Conservation (phyloP, 2,113 vertebrate genomes). For the western clawed frog (Xenopus tropicalis) region UCB_Xtro_10.0 CM004450.2:54642501-54643000, state of each 20-base stretch:
- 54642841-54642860: conserved; percentile 20
- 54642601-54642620: no score
- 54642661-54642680: neutral
- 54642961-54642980: conserved; percentile 34
- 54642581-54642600: no score
- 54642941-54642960: conserved; percentile 34
- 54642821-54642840: conserved; percentile 10
- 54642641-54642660: conserved; percentile 4
- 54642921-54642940: conserved; percentile 28
- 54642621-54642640: no score
- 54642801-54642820: neutral
- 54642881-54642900: conserved; percentile 34
- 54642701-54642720: no score
- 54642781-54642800: neutral
- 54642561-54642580: no score
- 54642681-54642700: neutral
- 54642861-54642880: conserved; percentile 29
- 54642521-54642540: no score
- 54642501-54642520: no score
- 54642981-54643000: conserved; percentile 34
- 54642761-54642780: neutral
- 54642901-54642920: conserved; percentile 27
- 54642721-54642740: no score
- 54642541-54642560: no score
- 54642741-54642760: neutral